These are phyloP conservation scores for Eupristina koningsbergeri DNA, from an alignment of 1,140 invertebrate species.

Conservation along the genomic window DNA sequence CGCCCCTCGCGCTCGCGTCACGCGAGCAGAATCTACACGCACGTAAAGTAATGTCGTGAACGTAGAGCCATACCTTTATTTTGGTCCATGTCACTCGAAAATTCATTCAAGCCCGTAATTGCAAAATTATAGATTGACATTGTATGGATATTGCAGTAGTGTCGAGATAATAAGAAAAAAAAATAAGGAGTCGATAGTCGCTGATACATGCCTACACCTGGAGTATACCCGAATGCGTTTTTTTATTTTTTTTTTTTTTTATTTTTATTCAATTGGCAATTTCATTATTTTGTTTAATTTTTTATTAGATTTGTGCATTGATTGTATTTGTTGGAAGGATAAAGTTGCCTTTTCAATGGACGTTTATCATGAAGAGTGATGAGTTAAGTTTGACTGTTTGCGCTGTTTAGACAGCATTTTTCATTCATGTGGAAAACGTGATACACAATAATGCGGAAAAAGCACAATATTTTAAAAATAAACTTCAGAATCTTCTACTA, in stretches of 20 bases:
- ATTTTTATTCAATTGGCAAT: conserved; percentile 16
- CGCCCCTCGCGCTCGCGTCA: neutral
- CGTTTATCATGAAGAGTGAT: neutral
- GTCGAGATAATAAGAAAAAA: neutral
- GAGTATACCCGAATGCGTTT: neutral
- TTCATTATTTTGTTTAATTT: conserved; percentile 20
- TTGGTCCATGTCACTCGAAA: neutral
- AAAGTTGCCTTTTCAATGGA: conserved; percentile 12
- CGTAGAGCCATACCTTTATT: neutral
- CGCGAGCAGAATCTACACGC: neutral
- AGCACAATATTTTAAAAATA: neutral
- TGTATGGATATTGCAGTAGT: neutral
- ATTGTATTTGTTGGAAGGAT: neutral
- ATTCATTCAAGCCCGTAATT: neutral
- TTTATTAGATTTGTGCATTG: conserved; percentile 26
- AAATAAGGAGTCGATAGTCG: neutral
- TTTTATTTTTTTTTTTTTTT: too few species aligned
- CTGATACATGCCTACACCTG: neutral
- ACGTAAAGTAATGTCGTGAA: too few species aligned
- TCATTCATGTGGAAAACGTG: neutral
- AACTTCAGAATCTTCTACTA: neutral
- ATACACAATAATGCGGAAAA: neutral
- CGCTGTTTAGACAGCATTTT: neutral
- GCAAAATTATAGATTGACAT: neutral
- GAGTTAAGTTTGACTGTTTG: neutral